Conservation (phyloP, 2,113 vertebrate species). For the Leptobrachium ailaonicum region DNA sequence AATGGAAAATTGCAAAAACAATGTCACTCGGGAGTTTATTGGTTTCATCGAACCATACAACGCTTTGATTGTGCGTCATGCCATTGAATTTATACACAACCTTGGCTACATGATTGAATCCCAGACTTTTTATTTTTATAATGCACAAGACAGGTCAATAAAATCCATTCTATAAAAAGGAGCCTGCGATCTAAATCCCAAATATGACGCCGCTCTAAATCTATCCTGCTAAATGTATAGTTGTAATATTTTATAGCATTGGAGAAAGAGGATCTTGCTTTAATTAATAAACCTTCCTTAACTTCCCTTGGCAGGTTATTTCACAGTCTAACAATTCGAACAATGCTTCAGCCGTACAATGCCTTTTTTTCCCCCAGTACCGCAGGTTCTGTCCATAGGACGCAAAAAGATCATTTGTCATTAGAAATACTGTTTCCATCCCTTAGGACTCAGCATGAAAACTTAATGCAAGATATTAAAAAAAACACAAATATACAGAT, state of each 20-base stretch:
- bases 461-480: not conserved
- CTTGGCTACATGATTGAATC: too few relatives aligned
- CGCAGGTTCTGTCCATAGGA: constrained; percentile 13
- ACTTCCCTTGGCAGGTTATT: constrained; percentile 35
- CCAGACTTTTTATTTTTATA: too few relatives aligned
- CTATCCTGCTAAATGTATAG: not conserved
- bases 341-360: constrained; percentile 19
- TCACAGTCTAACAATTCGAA: constrained; percentile 42
- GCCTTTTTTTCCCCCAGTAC: constrained; percentile 1
- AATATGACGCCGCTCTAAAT: not conserved
- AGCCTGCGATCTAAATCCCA: too few relatives aligned
- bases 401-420: constrained; percentile 25
- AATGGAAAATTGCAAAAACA: too few relatives aligned
- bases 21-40: too few relatives aligned
- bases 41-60: too few relatives aligned
- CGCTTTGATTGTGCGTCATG: too few relatives aligned
- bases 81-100: too few relatives aligned
- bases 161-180: too few relatives aligned
- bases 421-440: constrained; percentile 17
- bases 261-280: not conserved
- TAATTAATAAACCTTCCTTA: constrained; percentile 37
- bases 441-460: constrained; percentile 2
- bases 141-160: too few relatives aligned
- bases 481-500: too few relatives aligned
- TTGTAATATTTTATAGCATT: not conserved